These are phyloP conservation scores for Xestoiulus laeticollis DNA, from an alignment of 2,888 invertebrate species.

Conservation along the genomic window DNA sequence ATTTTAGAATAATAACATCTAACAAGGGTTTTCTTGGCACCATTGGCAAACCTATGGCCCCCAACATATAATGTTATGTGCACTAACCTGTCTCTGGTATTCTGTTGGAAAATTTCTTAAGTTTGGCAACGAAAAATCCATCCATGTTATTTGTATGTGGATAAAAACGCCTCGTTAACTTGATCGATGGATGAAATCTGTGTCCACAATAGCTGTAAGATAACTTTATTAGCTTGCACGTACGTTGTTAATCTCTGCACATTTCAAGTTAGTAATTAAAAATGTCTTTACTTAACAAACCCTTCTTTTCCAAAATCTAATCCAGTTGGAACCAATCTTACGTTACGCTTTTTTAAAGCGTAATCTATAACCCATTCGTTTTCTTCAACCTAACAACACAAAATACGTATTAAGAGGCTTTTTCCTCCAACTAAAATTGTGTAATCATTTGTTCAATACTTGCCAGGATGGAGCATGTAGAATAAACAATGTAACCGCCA, in stretches of 20 bases:
- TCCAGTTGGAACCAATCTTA: constrained; percentile 92
- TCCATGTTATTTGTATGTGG: constrained; percentile 99
- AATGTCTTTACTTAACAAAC: constrained; percentile 76
- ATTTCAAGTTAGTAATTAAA: neutral
- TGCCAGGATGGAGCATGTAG: constrained; percentile 94
- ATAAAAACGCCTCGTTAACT: constrained; percentile 89
- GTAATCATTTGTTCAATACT: constrained; percentile 57
- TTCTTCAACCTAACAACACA: constrained; percentile 82
- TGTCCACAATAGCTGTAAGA: constrained; percentile 65
- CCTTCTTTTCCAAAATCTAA: constrained; percentile 96
- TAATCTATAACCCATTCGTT: constrained; percentile 98
- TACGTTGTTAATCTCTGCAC: neutral
- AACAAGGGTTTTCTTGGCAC: neutral
- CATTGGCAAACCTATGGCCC: neutral
- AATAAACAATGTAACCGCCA: constrained; percentile 97
- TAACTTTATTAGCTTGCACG: neutral
- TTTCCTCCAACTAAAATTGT: neutral
- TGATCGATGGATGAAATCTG: constrained; percentile 89
- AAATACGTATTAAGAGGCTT: neutral
- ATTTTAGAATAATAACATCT: neutral
- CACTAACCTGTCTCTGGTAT: constrained; percentile 36
- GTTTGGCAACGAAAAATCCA: constrained; percentile 98
- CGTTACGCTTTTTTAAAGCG: constrained; percentile 86
- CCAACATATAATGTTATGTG: neutral
- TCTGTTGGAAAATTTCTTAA: constrained; percentile 91